Evolutionary conservation across 2,113 vertebrate genomes (phyloP), one percentile per base, ranked within the genome.

Genomic region (Anhinga rufa): DNA sequence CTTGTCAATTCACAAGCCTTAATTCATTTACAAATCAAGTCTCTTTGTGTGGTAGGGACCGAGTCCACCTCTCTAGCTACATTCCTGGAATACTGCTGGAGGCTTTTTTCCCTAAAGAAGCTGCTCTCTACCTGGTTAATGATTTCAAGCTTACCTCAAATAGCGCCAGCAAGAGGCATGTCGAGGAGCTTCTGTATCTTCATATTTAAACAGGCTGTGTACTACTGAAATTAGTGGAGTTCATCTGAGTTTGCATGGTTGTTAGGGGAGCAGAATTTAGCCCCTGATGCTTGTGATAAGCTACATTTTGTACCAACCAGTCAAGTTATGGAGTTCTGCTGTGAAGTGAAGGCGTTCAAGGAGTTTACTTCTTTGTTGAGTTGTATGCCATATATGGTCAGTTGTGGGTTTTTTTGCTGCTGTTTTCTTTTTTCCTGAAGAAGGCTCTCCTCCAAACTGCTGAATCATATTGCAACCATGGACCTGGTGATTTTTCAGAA

Each of bases 401-500:
- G 36, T 44, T 85, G 29, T 51, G 76, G 25, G 0, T 34, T 44
- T 34, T 71, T 71, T 54, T 82, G 24, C 58, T 77, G 55, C 38
- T 78, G 69, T 12, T 82, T 85, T 84, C 4, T 44, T 52, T 65
- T 77, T 24, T 6, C 29, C 55, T 65, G 55, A 46, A 32, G 62
- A 91, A 85, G 92, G 89, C 94, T 95, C 0, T 8, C 24, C 46
- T 95, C 95, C 94, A 95, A 92, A 91, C 18, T 97, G 95, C 96
- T 96, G 95, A 96, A 80, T 97, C 94, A 96, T 70, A 93, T 55
- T 95, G 88, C 78, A 95, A 1, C 55, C 75, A 38, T 62, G 64
- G 86, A 79, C 58, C 54, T 77, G 84, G 68, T 91, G 86, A 91
- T 58, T 95, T 96, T 94, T 95, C 95, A 92, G 92, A 85, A 72